Conservation (phyloP, 2,797 vertebrate species). For the Crypturellus tataupa region DNA sequence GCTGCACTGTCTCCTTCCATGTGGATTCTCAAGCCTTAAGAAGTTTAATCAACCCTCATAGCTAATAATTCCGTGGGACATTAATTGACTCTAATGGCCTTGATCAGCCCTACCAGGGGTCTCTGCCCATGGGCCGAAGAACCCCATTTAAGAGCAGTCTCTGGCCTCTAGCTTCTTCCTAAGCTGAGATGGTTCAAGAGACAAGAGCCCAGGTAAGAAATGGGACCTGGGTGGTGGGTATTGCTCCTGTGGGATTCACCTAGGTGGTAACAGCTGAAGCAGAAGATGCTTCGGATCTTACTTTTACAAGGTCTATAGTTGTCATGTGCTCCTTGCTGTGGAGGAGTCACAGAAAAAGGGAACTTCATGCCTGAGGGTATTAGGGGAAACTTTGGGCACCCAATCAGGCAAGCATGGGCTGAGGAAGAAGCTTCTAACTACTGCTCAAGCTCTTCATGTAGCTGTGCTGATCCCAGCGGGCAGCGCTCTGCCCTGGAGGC, state of each 20-base stretch:
- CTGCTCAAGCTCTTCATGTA: not conserved
- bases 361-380: not conserved
- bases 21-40: not conserved
- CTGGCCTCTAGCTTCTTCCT: fast-evolving
- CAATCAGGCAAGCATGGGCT: not conserved
- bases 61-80: not conserved
- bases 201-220: not conserved
- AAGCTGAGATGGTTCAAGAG: not conserved
- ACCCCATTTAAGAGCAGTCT: not conserved
- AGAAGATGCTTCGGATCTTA: fast-evolving
- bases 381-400: fast-evolving
- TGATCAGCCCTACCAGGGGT: not conserved
- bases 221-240: too few species aligned
- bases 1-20: not conserved
- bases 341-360: not conserved
- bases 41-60: not conserved
- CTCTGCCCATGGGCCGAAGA: too few species aligned
- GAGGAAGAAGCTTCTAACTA: not conserved
- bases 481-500: not conserved
- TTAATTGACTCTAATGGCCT: not conserved
- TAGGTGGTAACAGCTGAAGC: fast-evolving
- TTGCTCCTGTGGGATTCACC: not conserved
- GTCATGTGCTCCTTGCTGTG: fast-evolving
- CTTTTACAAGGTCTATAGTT: not conserved
- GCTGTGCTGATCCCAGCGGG: not conserved